phyloP scores from a whole-genome alignment of 2,113 vertebrate genomes.

The rat (Rattus norvegicus) region GRCr8 NC_086024.1:19602001-19602500 shows the following conservation, averaged over 20 bases:
- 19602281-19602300: background rate
- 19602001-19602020: background rate
- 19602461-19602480: background rate
- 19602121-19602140: background rate
- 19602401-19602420: background rate
- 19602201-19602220: background rate
- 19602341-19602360: background rate
- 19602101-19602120: background rate
- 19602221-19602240: background rate
- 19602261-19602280: background rate
- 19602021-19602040: background rate
- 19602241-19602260: background rate
- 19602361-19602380: background rate
- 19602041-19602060: conserved; percentile 20
- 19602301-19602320: background rate
- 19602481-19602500: background rate
- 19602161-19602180: background rate
- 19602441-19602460: background rate
- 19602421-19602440: background rate
- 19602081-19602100: background rate
- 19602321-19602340: background rate
- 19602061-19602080: conserved; percentile 39
- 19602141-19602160: conserved; percentile 36
- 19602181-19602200: background rate
- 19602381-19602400: background rate